Conservation (phyloP, 2,888 invertebrate species). For the Linnaemya vulpina region DNA sequence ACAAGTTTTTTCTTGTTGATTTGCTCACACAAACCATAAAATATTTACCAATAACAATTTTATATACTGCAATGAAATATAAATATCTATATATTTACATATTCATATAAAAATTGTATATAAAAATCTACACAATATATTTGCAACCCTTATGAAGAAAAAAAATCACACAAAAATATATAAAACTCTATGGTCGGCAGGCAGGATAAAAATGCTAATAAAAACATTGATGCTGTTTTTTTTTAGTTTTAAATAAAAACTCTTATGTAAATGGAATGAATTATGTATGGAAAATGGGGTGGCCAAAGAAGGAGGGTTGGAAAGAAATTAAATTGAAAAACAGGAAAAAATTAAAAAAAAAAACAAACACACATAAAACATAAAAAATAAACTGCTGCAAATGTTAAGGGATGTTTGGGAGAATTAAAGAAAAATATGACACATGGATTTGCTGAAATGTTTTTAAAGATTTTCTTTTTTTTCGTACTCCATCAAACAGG, state of each 20-base stretch:
- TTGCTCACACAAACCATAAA: constrained; percentile 39
- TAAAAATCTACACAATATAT: constrained; percentile 33
- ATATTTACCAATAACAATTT: constrained; percentile 70
- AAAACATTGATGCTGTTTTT: constrained; percentile 41
- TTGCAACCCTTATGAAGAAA: constrained; percentile 67
- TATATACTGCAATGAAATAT: constrained; percentile 19
- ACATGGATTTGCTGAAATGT: neutral
- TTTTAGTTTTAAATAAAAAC: constrained; percentile 48
- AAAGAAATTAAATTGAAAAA: constrained; percentile 41
- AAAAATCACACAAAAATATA: constrained; percentile 19
- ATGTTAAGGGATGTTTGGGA: constrained; percentile 53
- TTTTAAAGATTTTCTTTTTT: constrained; percentile 5
- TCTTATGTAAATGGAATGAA: constrained; percentile 51
- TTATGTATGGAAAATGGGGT: constrained; percentile 45
- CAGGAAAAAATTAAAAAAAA: constrained; percentile 46
- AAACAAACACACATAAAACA: constrained; percentile 39
- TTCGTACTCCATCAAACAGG: constrained; percentile 7
- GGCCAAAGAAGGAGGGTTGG: constrained; percentile 54
- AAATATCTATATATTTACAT: constrained; percentile 28
- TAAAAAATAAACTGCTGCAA: constrained; percentile 13
- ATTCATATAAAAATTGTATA: constrained; percentile 10
- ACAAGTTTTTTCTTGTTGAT: neutral
- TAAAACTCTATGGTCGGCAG: neutral
- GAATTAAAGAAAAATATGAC: constrained; percentile 1
- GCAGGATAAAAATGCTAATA: constrained; percentile 57